Conservation (phyloP, 2,888 invertebrate genomes). For the Vesta saturnalis region DNA sequence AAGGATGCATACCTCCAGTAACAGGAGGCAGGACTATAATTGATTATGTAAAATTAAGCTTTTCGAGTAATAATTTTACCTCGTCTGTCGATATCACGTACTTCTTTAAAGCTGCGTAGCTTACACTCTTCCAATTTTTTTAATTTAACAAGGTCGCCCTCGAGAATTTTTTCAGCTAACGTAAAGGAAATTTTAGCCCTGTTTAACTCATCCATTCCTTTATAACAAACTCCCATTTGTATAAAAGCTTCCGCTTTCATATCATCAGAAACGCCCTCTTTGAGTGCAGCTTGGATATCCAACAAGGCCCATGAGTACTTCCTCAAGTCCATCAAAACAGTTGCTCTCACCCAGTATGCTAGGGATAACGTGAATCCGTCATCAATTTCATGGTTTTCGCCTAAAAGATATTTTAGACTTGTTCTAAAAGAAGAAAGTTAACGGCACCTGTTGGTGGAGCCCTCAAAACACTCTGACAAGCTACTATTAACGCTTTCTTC, state of each 20-base stretch:
- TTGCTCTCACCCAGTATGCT: slow-evolving; percentile 74
- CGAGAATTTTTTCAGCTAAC: slow-evolving; percentile 70
- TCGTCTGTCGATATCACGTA: slow-evolving; percentile 36
- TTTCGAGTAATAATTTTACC: too few species aligned
- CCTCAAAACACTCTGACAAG: slow-evolving; percentile 78
- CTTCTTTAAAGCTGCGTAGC: slow-evolving; percentile 44
- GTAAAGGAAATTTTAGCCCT: slow-evolving; percentile 74
- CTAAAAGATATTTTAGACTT: slow-evolving; percentile 40
- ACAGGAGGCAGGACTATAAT: slow-evolving; percentile 37
- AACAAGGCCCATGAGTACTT: slow-evolving; percentile 70
- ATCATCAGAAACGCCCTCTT: slow-evolving; percentile 70
- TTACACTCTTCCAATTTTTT: slow-evolving; percentile 63
- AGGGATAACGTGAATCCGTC: slow-evolving; percentile 72
- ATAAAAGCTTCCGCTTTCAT: slow-evolving; percentile 74
- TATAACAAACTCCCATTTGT: slow-evolving; percentile 76
- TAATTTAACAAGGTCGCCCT: slow-evolving; percentile 61
- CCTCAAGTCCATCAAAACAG: slow-evolving; percentile 68
- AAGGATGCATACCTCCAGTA: slow-evolving; percentile 22
- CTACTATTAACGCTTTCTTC: slow-evolving; percentile 69
- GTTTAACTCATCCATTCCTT: slow-evolving; percentile 68
- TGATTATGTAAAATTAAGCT: too few species aligned
- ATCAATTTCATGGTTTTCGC: slow-evolving; percentile 62
- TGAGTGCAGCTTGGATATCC: slow-evolving; percentile 74
- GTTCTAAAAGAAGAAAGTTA: neutral
- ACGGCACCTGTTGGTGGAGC: slow-evolving; percentile 72